Evolutionary conservation across 2,888 invertebrate genomes (phyloP), one percentile per base, ranked within the genome.

Genomic region (Brachypalpus laphriformis): DNA sequence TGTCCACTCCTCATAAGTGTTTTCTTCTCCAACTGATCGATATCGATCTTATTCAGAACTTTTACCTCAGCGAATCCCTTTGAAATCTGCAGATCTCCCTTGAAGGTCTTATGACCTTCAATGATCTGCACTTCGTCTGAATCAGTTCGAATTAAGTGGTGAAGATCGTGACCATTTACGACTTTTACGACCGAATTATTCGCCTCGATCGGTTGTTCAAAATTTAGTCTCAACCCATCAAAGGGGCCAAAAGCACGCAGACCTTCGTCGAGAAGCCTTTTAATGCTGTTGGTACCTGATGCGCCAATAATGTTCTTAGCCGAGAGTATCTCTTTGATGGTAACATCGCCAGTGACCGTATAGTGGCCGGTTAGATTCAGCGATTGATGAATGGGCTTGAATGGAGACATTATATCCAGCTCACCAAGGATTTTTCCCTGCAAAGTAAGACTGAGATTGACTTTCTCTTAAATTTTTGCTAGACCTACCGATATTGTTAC

Each of bases 61-160:
- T 89, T 91, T 0, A 90, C 90, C 31, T 93, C 91, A 59, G 89
- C 91, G 31, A 92, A 91, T 3, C 91, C 91, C 1, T 92, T 91
- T 16, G 88, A 88, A 5, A 94, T 91, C 65, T 89, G 87, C 9
- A 94, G 87, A 88, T 93, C 91, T 16, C 89, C 89, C 2, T 88
- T 87, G 85, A 94, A 92, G 3, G 87, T 88, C 88, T 94, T 94
- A 45, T 86, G 87, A 6, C 93, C 94, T 22, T 91, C 90, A 57
- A 95, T 91, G 8, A 91, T 87, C 88, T 93, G 92, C 28, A 91
- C 86, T 16, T 91, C 90, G 2, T 92, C 88, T 1, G 87, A 88
- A 83, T 93, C 92, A 18, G 91, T 90, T 65, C 90, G 90, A 1
- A 93, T 90, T 87, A 93, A 92, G 25, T 91, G 89, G 28, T 90